Evolutionary conservation across 2,797 vertebrate genomes (phyloP), one percentile per base, ranked within the genome.

Genomic region (Thripadectes ignobilis): DNA sequence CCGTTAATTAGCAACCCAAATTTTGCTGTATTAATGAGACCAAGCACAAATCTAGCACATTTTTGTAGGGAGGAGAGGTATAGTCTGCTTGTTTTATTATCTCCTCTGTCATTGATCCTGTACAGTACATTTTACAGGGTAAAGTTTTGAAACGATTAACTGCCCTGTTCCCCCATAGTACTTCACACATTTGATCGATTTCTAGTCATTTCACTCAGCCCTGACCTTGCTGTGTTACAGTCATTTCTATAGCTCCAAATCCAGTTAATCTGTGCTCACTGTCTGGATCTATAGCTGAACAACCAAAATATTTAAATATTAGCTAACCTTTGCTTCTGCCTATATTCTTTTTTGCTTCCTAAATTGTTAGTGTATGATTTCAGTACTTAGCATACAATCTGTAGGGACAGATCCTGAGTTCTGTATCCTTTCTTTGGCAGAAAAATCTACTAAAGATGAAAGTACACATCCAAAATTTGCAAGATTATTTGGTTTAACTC

Each of bases 221-320:
- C 95, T 95, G 95, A 96, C 96, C 89, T 96, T 96, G 94, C 88
- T 90, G 73, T 52, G 48, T 74, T 90, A 76, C 63, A 79, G 76
- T 81, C n/a, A 84, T 67, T 93, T 79, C 92, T 94, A 43, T 24
- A 84, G 85, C n/a, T 89, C 52, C 77, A 88, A 84, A 90, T 92
- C 73, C 52, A 88, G 55, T 92, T 93, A 74, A 86, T 78, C 91
- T 94, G 51, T 78, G 82, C 45, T 92, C 69, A 63, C 32, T 39
- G 51, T 38, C 92, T 88, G 74, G 85, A 87, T 90, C 78, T 73
- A 93, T 61, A 92, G 71, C 69, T 23, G 9, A 92, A 69, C 62
- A 84, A 78, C 43, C 45, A 68, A 93, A 92, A 94, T 69, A 86
- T 86, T 89, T 92, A 73, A 92, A 79, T 91, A 91, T 67, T 78